Percentiles rank a stretch among this genome's conserved stretches.
phyloP scores from a whole-genome alignment of 1,140 invertebrate genomes.

The Drosophila ananassae region DNA sequence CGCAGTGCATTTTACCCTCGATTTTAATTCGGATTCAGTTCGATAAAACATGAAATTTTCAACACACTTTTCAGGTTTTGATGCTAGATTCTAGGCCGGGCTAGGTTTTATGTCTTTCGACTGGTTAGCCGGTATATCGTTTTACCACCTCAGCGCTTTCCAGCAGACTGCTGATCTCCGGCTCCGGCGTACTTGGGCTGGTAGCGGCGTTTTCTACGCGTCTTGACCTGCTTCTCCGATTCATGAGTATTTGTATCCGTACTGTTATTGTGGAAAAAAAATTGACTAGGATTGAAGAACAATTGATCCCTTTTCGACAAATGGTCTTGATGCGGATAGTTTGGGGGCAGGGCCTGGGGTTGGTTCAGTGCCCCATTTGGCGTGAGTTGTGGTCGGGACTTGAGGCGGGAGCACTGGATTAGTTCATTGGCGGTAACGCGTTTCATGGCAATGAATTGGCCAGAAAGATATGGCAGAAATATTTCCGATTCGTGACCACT shows the following conservation, averaged over 20 bases:
- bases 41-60: not conserved
- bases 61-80: not conserved
- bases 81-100: not conserved
- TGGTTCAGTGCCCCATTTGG: not conserved
- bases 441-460: not conserved
- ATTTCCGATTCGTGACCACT: not conserved
- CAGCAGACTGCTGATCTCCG: not conserved
- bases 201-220: not conserved
- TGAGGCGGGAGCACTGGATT: constrained; percentile 1
- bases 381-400: not conserved
- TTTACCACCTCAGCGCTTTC: not conserved
- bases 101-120: not conserved
- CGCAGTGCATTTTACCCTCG: not conserved
- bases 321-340: not conserved
- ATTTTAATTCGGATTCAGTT: not conserved
- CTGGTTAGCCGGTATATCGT: not conserved
- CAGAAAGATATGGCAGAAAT: not conserved
- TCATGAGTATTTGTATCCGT: not conserved
- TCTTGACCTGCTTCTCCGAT: not conserved
- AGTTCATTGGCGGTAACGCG: not conserved
- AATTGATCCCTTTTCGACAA: not conserved
- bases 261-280: not conserved
- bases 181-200: not conserved
- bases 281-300: not conserved
- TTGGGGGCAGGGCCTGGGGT: not conserved